A percentile compares a stretch with the other conserved stretches of the same genome.
These are phyloP conservation scores for Rousettus madagascariensis DNA, from an alignment of 2,797 vertebrate species.

Conservation along the genomic window DNA sequence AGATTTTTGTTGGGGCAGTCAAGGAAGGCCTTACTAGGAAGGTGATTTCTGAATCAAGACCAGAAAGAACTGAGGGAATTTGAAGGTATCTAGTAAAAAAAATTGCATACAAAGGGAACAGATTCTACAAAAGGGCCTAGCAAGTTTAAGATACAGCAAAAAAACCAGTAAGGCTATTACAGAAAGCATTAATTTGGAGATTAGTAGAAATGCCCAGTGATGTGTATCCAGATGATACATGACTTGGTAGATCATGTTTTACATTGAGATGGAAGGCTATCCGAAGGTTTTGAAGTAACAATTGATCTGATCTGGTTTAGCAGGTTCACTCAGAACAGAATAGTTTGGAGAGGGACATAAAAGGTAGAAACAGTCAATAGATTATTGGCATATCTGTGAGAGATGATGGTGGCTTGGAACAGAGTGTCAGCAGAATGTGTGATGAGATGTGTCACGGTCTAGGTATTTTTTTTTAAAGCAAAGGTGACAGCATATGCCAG, in stretches of 20 bases:
- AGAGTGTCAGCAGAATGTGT: background rate
- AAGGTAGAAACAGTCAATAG: background rate
- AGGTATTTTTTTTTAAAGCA: background rate
- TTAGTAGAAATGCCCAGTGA: background rate
- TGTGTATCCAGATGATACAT: background rate
- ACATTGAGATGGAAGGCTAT: background rate
- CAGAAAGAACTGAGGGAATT: background rate
- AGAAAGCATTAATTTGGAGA: background rate
- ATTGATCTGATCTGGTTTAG: background rate
- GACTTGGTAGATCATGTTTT: background rate
- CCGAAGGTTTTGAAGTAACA: background rate
- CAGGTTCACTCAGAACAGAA: background rate
- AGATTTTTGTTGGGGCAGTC: background rate
- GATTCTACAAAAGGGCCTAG: background rate
- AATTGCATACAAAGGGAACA: background rate
- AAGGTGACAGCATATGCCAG: background rate
- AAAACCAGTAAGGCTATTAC: background rate
- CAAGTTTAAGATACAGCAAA: background rate
- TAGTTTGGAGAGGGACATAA: background rate
- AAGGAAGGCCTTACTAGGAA: background rate
- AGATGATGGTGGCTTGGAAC: background rate
- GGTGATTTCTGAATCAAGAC: background rate
- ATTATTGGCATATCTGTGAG: background rate
- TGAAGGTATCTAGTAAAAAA: background rate
- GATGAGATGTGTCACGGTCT: background rate